A percentile compares a stretch with the other conserved stretches of the same genome.
Conservation (phyloP, 2,797 vertebrate species). For the Adelosebastes latens region DNA sequence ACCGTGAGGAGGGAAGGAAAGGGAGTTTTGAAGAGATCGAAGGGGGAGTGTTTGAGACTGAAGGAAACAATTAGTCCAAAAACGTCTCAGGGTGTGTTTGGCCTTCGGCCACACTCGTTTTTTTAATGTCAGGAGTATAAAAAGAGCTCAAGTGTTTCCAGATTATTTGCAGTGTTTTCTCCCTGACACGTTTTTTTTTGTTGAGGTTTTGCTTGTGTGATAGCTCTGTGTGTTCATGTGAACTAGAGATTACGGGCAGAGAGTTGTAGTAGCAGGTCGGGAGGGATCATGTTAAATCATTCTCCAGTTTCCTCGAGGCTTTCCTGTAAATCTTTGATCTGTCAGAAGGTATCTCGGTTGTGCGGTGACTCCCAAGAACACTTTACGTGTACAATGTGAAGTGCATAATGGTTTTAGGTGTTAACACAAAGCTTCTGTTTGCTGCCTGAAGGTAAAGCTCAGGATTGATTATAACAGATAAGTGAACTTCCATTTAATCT, state of each 20-base stretch:
- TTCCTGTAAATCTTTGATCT: constrained; percentile 34
- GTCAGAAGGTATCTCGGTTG: constrained; percentile 19
- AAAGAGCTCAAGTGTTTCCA: constrained; percentile 82
- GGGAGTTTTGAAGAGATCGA: constrained; percentile 49
- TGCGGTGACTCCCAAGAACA: neutral
- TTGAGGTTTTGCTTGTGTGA: constrained; percentile 32
- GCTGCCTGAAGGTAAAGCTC: constrained; percentile 26
- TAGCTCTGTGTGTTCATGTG: constrained; percentile 38
- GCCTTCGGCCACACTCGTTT: constrained; percentile 69
- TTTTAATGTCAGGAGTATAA: constrained; percentile 73
- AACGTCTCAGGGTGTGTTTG: constrained; percentile 78
- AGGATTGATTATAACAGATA: constrained; percentile 22
- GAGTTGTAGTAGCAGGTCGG: constrained; percentile 37
- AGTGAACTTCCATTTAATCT: neutral
- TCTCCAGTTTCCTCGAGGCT: constrained; percentile 3
- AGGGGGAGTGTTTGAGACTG: constrained; percentile 74
- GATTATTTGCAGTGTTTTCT: constrained; percentile 73
- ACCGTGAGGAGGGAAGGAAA: constrained; percentile 6
- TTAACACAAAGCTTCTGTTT: constrained; percentile 24
- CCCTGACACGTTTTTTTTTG: constrained; percentile 67
- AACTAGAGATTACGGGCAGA: constrained; percentile 39
- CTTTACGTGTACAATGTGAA: constrained; percentile 5
- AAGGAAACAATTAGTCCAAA: constrained; percentile 90
- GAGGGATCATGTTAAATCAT: constrained; percentile 27
- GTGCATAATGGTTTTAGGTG: constrained; percentile 10